phyloP scores from a whole-genome alignment of 2,113 vertebrate genomes.

The Hiodon tergisus region DNA sequence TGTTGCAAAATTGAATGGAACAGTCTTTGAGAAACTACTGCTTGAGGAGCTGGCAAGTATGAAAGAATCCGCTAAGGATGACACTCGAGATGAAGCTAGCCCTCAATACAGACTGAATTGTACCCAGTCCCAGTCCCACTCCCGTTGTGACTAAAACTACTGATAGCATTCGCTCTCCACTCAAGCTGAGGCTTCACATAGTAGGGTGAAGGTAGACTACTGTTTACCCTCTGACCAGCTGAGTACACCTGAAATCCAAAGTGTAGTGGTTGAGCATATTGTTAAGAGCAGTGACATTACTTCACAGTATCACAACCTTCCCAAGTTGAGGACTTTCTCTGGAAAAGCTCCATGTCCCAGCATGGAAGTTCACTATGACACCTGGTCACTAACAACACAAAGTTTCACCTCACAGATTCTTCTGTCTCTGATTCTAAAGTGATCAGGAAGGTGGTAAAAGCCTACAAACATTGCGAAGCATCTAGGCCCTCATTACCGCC shows the following conservation, averaged over 20 bases:
- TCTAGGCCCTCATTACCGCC: neutral
- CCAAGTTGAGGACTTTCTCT: constrained; percentile 7
- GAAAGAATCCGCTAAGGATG: neutral
- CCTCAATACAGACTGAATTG: neutral
- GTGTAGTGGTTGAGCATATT: constrained; percentile 9
- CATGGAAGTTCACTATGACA: constrained; percentile 14
- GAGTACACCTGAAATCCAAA: constrained; percentile 17
- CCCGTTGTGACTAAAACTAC: neutral
- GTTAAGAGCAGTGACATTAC: constrained; percentile 7
- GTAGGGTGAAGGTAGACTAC: neutral
- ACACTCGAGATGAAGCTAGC: neutral
- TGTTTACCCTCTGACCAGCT: constrained; percentile 1
- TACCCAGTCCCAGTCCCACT: no score
- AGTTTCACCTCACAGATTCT: constrained; percentile 11
- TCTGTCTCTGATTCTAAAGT: constrained; percentile 1
- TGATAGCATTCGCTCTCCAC: neutral
- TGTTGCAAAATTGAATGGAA: constrained; percentile 14
- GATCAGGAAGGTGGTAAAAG: constrained; percentile 2
- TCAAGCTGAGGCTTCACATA: neutral
- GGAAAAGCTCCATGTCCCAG: constrained; percentile 7
- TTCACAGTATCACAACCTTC: neutral
- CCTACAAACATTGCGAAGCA: constrained; percentile 10
- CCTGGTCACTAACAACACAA: neutral
- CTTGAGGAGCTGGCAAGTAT: neutral
- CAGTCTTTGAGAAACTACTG: neutral